Conservation (phyloP, 2,797 vertebrate species). For the Myoxocephalus aenaeus region DNA sequence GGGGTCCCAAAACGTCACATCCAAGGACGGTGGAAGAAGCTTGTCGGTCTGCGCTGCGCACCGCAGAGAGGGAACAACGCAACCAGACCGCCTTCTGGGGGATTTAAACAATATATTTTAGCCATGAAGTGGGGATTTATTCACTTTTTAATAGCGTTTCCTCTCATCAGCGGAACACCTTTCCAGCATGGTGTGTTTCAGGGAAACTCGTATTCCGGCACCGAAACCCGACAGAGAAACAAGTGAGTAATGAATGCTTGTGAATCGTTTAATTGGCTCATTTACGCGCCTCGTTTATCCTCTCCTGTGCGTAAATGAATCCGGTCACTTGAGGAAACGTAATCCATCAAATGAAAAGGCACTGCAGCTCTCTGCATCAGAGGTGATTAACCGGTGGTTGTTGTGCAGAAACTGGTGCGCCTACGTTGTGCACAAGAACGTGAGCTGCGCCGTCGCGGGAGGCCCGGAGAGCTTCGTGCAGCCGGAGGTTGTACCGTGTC, state of each 20-base stretch:
- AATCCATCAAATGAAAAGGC: background rate
- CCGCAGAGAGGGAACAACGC: conserved; percentile 23
- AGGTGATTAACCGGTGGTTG: background rate
- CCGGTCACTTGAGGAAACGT: background rate
- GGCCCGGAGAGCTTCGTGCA: conserved; percentile 89
- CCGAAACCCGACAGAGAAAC: conserved; percentile 75
- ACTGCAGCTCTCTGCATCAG: background rate
- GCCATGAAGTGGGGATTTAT: conserved; percentile 68
- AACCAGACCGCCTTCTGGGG: conserved; percentile 18
- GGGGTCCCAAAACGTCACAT: conserved; percentile 68
- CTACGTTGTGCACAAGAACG: conserved; percentile 93
- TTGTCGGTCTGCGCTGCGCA: conserved; percentile 15
- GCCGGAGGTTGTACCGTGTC: conserved; percentile 86
- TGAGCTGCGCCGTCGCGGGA: conserved; percentile 91
- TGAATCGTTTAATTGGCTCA: background rate
- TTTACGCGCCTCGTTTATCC: background rate
- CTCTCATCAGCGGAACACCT: conserved; percentile 73
- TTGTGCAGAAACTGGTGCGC: conserved; percentile 95
- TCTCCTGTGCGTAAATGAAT: conserved; percentile 6
- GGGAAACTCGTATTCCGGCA: conserved; percentile 70
- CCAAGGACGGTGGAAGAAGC: conserved; percentile 46
- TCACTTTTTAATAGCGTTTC: conserved; percentile 57
- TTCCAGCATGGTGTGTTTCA: conserved; percentile 78
- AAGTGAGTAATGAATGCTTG: conserved; percentile 76
- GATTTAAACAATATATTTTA: background rate